A percentile compares a stretch with the other conserved stretches of the same genome.
Evolutionary conservation across 92 coral and sea anemone genomes (phyloP).

Genomic region (Scolanthus callimorphus): DNA sequence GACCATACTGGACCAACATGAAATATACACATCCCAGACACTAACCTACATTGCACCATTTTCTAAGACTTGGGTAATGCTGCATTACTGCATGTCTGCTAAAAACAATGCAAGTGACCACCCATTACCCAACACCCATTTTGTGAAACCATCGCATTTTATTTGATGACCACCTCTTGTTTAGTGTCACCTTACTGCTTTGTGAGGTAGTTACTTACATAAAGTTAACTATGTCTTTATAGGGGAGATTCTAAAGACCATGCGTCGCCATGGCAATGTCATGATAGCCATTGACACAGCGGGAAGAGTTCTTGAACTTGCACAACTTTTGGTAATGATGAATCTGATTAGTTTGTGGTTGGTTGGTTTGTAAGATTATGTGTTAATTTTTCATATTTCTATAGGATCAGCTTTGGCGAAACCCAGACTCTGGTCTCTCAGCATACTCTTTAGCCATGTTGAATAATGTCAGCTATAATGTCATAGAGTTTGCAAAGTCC

Average conservation of each 20-base stretch:
- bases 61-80: too few relatives aligned
- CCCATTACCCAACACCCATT: too few relatives aligned
- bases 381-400: not conserved
- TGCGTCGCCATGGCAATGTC: conserved; percentile 92
- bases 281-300: conserved; percentile 91
- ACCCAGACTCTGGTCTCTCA: conserved; percentile 88
- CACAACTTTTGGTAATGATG: conserved; percentile 92
- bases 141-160: too few relatives aligned
- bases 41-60: too few relatives aligned
- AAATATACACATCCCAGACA: too few relatives aligned
- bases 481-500: conserved; percentile 94
- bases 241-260: conserved; percentile 86
- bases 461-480: conserved; percentile 95
- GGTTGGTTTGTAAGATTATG: not conserved
- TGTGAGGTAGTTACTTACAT: too few relatives aligned
- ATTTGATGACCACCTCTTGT: too few relatives aligned
- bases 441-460: conserved; percentile 95
- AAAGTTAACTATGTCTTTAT: conserved; percentile 4
- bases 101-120: too few relatives aligned
- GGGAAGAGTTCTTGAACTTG: conserved; percentile 90
- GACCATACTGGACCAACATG: too few relatives aligned
- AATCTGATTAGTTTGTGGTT: too few relatives aligned
- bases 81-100: too few relatives aligned
- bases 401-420: conserved; percentile 97
- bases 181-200: too few relatives aligned